These are phyloP conservation scores for Temnopleurus reevesii DNA, from an alignment of 53 echinoderm and acorn worm genomes.

Conservation along the genomic window DNA sequence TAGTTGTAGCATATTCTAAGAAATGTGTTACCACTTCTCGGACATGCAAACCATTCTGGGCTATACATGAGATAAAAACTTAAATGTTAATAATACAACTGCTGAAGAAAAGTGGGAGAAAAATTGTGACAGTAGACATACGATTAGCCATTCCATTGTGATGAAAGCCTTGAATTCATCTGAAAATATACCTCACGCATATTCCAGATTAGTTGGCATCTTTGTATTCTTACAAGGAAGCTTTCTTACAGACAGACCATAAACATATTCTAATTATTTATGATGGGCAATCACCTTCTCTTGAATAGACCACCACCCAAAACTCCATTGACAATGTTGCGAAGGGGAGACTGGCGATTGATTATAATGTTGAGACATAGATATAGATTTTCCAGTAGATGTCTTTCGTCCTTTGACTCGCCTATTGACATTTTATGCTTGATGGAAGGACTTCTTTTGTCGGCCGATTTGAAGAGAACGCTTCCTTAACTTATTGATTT, in stretches of 20 bases:
- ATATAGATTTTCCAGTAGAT: not conserved
- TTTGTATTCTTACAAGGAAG: too few relatives aligned
- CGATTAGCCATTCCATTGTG: too few relatives aligned
- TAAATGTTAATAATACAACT: too few relatives aligned
- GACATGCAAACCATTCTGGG: too few relatives aligned
- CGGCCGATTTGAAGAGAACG: not conserved
- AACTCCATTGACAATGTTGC: not conserved
- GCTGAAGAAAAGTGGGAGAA: too few relatives aligned
- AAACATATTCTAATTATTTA: not conserved
- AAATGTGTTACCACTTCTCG: too few relatives aligned
- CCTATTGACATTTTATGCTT: constrained; percentile 25
- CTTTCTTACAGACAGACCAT: not conserved
- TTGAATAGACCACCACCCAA: not conserved
- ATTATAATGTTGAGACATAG: not conserved
- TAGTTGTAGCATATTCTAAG: too few relatives aligned
- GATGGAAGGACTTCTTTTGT: not conserved
- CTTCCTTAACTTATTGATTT: constrained; percentile 32
- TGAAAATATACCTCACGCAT: too few relatives aligned
- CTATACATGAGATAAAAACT: too few relatives aligned
- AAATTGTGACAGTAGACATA: too few relatives aligned
- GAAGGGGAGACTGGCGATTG: not conserved
- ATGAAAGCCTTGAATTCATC: too few relatives aligned
- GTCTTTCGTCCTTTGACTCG: not conserved
- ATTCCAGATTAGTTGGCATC: too few relatives aligned
- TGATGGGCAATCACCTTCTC: not conserved